Percentiles rank a stretch among this genome's conserved stretches.
Conservation (phyloP, 2,888 invertebrate genomes). For the Athalia cordata region DNA sequence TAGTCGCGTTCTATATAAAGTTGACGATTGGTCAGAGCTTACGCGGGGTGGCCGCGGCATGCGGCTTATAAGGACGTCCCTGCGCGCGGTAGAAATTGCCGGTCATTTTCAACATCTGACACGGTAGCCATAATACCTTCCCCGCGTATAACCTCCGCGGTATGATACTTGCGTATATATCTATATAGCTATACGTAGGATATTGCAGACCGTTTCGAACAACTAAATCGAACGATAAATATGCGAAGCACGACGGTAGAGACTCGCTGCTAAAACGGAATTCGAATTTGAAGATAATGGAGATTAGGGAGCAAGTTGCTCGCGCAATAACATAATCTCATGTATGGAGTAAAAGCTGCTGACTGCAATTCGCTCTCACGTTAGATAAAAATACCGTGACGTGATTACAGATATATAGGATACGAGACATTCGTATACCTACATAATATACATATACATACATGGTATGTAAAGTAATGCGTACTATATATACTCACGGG, state of each 20-base stretch:
- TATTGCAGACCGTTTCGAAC: constrained; percentile 38
- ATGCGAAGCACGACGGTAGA: constrained; percentile 32
- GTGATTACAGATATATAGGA: no score
- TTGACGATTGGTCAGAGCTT: constrained; percentile 13
- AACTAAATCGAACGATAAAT: constrained; percentile 39
- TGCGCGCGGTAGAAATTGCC: not conserved
- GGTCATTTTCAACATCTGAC: constrained; percentile 43
- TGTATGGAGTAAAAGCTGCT: not conserved
- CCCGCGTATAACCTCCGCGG: constrained; percentile 29
- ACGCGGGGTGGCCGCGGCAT: not conserved
- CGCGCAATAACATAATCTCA: not conserved
- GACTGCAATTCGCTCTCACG: not conserved
- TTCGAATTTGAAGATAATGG: constrained; percentile 35
- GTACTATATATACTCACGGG: no score
- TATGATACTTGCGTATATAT: no score
- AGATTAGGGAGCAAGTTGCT: constrained; percentile 22
- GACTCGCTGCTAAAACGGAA: constrained; percentile 35
- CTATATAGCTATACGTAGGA: not conserved
- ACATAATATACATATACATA: no score
- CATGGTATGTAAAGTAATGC: no score
- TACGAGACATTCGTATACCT: no score
- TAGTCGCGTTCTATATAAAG: not conserved
- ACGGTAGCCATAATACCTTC: constrained; percentile 35
- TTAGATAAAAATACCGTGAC: not conserved
- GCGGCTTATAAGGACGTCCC: not conserved